Evolutionary conservation across 2,888 invertebrate species (phyloP), one percentile per base, ranked within the genome.

Genomic region (Plutella xylostella): DNA sequence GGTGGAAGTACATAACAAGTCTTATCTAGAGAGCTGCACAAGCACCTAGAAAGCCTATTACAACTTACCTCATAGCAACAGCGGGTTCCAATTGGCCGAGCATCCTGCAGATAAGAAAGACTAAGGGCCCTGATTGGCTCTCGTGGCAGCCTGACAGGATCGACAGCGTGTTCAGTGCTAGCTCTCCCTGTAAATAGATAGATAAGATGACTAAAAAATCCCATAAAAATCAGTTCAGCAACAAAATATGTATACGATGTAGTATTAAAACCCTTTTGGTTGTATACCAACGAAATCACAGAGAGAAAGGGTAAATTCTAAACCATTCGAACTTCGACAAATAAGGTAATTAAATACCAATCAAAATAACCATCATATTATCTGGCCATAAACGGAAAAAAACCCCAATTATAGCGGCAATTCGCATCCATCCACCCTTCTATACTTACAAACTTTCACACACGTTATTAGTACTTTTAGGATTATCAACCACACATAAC

Each of bases 41-140:
- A n/a, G n/a, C n/a, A n/a, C n/a, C n/a, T n/a, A n/a, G n/a, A n/a
- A n/a, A n/a, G n/a, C n/a, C n/a, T n/a, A 3, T 11, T 19, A 12
- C 3, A 22, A 48, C 61, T 48, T 48, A 79, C 79, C 75, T 65
- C 0, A 65, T 59, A 18, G 77, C 76, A 1, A 77, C 54, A 0
- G 82, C 65, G 0, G 82, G 77, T 44, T 91, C 90, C 60, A 89
- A 72, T 51, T 91, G 86, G 0, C 90, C 88, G 22, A 92, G 83
- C 48, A 92, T 89, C 19, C 88, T 87, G 38, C 90, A 89, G 28
- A 87, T 85, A 17, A 93, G 77, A 51, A 94, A 87, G 35, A 94
- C 74, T 12, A 94, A 76, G 0, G 90, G 83, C 0, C 94, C 93
- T 15, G 91, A 91, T 64, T 93, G 92, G 20, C 82, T 85, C 19